Base-by-base conservation (phyloP, 2,113 vertebrate species). In the Aphyosemion australe region DNA sequence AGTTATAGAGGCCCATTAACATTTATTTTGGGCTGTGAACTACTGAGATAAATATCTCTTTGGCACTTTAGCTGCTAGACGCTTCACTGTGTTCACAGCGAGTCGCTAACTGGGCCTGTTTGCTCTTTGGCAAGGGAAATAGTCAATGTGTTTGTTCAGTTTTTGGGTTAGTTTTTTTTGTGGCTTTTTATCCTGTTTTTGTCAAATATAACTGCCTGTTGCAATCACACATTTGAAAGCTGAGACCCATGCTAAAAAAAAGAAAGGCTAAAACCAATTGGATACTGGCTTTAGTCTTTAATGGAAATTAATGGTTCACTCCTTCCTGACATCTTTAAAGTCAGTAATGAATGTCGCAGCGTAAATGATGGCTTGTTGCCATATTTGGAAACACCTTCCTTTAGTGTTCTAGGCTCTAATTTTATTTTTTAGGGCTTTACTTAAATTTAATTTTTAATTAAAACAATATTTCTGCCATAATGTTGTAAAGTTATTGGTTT, bases 11-110 rank as follows among this genome's bases (percentile, higher is more conserved):
- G 14, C 8, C 13, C 57, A 60, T 45, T 10, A 26, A 31, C 57
- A 26, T 60, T 32, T 60, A 46, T 60, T 60, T 60, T 46, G 57
- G 21, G 42, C 53, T 39, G 53, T 41, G 53, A 56, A 41, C 53
- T 56, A 18, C 18, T 39, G 53, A 56, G 53, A 13, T 39, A 19
- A 56, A 56, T 56, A 56, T 56, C 53, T 41, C 53, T 56, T 46
- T 8, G 1, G 57, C 19, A 45, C 20, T 60, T 60, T 5, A 60
- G 57, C 57, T 45, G 41, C 57, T 16, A 7, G 42, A 45, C 11
- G 20, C 21, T 46, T 32, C 15, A 46, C 57, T 46, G 42, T 26
- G 41, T 56, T 56, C 53, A 56, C 53, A 56, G 53, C 53, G 39
- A 45, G 57, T 15, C 5, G 19, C 20, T 59, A 45, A 59, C 56